Evolutionary conservation across 2,888 invertebrate species (phyloP), one percentile per base, ranked within the genome.

Genomic region (Catonia carolina): DNA sequence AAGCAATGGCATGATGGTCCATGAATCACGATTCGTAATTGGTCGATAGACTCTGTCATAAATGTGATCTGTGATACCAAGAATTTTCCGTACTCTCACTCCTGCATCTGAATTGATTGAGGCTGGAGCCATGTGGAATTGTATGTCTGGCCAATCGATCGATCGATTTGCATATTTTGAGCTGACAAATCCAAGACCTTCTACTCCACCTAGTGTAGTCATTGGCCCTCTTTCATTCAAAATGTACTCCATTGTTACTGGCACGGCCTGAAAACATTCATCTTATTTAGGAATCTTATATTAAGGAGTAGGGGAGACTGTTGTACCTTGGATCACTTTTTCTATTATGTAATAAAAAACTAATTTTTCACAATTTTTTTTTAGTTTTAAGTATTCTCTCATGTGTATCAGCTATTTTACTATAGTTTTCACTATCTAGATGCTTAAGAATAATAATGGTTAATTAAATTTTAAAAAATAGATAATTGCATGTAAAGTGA

Each of bases 61-160:
- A 0, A 91, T 71, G 53, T 84, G 82, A 58, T 91, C 90, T 36
- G 87, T 89, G 0, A 91, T 72, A 0, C 90, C 90, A 23, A 90
- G 72, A 22, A 89, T 85, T 74, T 89, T 82, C 70, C 82, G 75
- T 0, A 88, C 83, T 68, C 90, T 76, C 52, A 82, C 79, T 0
- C 86, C 86, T 55, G 82, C 84, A 68, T 90, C 90, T 0, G 89
- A 89, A 57, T 85, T 85, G 37, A 90, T 84, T 0, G 88, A 89
- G 0, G 93, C 90, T 1, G 93, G 92, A 1, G 92, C 91, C 85
- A 94, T 92, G 68, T 94, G 93, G 66, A 93, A 89, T 67, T 94
- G 91, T 45, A 94, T 84, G 66, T 94, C 93, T 0, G 93, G 93
- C 81, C 88, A 89, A 61, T 84, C 79, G 1, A 84, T 81, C 1